Base-by-base conservation (phyloP, 2,888 invertebrate genomes). In the Cataglyphis cursor region DNA sequence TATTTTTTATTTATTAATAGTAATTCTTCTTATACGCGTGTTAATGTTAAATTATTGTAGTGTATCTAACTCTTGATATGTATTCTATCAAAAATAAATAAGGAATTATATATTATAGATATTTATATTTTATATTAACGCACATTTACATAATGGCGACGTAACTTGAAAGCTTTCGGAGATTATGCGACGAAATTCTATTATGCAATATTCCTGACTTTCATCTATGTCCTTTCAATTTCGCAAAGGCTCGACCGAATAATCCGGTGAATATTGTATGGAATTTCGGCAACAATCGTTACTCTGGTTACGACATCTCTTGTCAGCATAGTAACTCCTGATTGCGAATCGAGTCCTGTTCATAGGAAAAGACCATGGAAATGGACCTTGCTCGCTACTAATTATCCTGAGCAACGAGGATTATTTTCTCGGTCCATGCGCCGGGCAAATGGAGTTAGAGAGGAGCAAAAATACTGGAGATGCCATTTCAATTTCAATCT, bases 211-310 rank as follows among this genome's bases (percentile, higher is more conserved):
- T 59, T 59, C 12, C 59, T 41, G 15, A 41, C 15, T 68, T 57
- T 41, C 18, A 0, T 15, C 31, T 21, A 12, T 8, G 24, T 80
- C 1, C 12, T 59, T 35, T 28, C n/a, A 10, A 4, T 83, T 82
- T 75, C 75, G 57, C 59, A 57, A 62, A 81, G 64, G 75, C 24
- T 21, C 68, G 84, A 1, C 61, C 82, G 81, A 87, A 86, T 84
- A 90, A 89, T 90, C 68, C 80, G 75, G 35, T 85, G 85, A 90
- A 89, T 89, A 88, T 85, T 81, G 80, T 80, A 57, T 35, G 87
- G 80, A 85, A 90, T 89, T 90, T 87, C 62, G 68, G 73, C 57
- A 65, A 81, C 35, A 44, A 48, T 44, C 28, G 18, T 64, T 64
- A 12, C n/a, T 21, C 48, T 6, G 51, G 35, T 28, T 78, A 78